Evolutionary conservation across 2,113 vertebrate genomes (phyloP).

Genomic region (Proteles cristata): DNA sequence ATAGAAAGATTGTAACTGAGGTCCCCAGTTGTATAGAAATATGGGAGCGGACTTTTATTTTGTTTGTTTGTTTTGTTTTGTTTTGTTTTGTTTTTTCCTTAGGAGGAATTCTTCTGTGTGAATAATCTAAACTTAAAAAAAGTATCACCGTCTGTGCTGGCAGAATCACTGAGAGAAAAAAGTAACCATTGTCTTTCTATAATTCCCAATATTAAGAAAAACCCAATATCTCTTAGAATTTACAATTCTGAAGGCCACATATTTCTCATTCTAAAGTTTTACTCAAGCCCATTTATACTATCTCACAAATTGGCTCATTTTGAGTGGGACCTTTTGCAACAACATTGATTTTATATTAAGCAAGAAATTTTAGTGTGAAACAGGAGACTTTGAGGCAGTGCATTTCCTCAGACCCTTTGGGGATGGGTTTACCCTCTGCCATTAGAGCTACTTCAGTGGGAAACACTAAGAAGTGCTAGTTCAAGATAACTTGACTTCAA

Average conservation of each 20-base stretch:
- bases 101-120: background rate
- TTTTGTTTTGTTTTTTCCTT: slow-evolving; percentile 3
- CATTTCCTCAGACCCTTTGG: background rate
- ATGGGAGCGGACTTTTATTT: slow-evolving; percentile 12
- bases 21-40: background rate
- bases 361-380: background rate
- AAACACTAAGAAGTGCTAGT: background rate
- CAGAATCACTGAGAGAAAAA: slow-evolving; percentile 10
- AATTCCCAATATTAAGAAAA: background rate
- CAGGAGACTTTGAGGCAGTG: background rate
- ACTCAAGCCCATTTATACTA: background rate
- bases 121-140: slow-evolving; percentile 59
- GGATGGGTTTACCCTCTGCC: background rate
- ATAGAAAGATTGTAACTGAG: background rate
- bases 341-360: slow-evolving; percentile 15
- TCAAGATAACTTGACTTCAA: background rate
- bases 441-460: background rate
- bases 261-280: background rate
- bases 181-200: background rate
- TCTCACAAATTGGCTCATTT: background rate
- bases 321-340: background rate
- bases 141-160: slow-evolving; percentile 8
- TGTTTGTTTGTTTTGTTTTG: background rate
- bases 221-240: background rate
- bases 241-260: background rate